phyloP scores from a whole-genome alignment of 2,113 vertebrate species.

The Melanerpes aurifrons region DNA sequence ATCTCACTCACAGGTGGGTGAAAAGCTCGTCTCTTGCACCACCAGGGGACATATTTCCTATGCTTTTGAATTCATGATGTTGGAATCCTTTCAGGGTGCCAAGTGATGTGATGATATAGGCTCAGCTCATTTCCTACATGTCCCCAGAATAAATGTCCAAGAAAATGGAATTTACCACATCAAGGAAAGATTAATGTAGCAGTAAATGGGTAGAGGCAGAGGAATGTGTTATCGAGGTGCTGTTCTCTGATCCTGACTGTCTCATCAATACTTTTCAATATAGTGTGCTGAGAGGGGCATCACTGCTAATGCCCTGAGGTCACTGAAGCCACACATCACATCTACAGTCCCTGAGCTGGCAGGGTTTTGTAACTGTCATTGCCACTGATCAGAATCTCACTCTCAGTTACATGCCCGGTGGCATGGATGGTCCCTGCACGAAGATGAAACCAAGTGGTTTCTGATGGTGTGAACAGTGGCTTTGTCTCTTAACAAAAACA shows the following conservation, averaged over 20 bases:
- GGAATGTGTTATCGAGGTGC: constrained; percentile 42
- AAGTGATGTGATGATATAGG: not conserved
- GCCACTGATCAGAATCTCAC: constrained; percentile 35
- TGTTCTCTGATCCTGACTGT: constrained; percentile 31
- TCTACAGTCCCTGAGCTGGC: constrained; percentile 38
- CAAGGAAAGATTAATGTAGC: constrained; percentile 69
- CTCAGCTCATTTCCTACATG: not conserved
- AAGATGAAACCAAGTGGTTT: not conserved
- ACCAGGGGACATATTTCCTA: not conserved
- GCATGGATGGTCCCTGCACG: not conserved
- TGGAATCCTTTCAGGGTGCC: not conserved
- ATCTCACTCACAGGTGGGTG: not conserved
- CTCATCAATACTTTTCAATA: constrained; percentile 76
- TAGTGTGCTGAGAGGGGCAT: constrained; percentile 35
- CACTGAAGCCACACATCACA: constrained; percentile 28
- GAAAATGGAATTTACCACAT: constrained; percentile 55
- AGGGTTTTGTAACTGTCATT: constrained; percentile 66
- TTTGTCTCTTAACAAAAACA: constrained; percentile 36
- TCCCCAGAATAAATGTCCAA: constrained; percentile 22
- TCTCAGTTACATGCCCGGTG: constrained; percentile 39
- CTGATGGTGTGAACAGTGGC: constrained; percentile 4
- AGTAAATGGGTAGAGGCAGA: constrained; percentile 66
- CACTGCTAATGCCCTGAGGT: constrained; percentile 45
- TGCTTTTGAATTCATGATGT: not conserved
- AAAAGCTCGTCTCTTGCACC: not conserved